phyloP scores from a whole-genome alignment of 2,797 vertebrate genomes.

The Pipistrellus pygmaeus region DNA sequence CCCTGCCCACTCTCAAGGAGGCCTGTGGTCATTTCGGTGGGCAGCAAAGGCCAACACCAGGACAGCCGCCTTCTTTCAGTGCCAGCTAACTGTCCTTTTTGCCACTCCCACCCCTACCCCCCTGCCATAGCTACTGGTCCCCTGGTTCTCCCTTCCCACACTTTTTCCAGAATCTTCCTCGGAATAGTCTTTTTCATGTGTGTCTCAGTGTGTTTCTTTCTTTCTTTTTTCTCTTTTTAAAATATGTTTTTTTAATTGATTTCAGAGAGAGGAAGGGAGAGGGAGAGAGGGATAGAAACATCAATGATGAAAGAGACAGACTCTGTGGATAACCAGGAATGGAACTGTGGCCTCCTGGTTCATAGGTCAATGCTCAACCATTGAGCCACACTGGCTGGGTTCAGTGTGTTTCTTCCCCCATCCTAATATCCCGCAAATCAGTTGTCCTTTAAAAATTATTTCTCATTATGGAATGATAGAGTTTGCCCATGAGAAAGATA shows the following conservation, averaged over 20 bases:
- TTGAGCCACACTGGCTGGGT: too few relatives aligned
- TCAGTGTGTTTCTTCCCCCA: neutral
- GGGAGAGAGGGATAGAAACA: too few relatives aligned
- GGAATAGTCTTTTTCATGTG: neutral
- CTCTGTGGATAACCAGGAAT: too few relatives aligned
- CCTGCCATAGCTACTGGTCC: neutral
- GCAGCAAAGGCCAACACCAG: neutral
- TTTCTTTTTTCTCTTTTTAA: too few relatives aligned
- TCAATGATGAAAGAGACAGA: too few relatives aligned
- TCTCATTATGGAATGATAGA: conserved; percentile 38
- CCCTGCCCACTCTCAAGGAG: neutral
- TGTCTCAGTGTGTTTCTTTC: neutral
- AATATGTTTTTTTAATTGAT: too few relatives aligned
- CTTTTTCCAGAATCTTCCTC: conserved; percentile 14
- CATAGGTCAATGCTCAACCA: too few relatives aligned
- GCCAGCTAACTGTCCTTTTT: neutral
- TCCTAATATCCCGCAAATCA: neutral
- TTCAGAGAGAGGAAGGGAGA: too few relatives aligned
- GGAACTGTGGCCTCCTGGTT: too few relatives aligned
- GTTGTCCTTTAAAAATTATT: conserved; percentile 41
- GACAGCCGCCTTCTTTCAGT: neutral
- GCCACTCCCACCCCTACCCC: rapidly evolving
- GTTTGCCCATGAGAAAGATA: conserved; percentile 24
- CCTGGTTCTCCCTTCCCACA: neutral
- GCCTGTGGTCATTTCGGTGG: too few relatives aligned